phyloP scores from a whole-genome alignment of 1,140 invertebrate genomes.

The Ceratina japonica region DNA sequence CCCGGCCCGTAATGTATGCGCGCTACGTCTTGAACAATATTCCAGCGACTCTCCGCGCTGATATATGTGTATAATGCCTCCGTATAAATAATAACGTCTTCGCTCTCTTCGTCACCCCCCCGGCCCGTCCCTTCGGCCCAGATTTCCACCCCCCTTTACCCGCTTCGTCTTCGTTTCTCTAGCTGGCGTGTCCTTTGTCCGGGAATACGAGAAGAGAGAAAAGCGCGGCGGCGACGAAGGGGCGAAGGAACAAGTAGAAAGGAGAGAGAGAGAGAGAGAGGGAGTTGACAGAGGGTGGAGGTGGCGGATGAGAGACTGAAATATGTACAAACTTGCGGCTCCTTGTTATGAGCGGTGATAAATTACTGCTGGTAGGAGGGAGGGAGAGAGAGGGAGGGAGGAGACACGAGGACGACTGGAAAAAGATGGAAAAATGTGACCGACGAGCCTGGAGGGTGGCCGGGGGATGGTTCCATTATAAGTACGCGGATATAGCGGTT shows the following conservation, averaged over 20 bases:
- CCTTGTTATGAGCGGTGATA: slow-evolving; percentile 74
- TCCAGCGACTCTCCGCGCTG: slow-evolving; percentile 68
- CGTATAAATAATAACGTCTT: slow-evolving; percentile 72
- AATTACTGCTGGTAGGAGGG: slow-evolving; percentile 62
- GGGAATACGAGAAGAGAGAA: slow-evolving; percentile 31
- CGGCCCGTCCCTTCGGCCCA: slow-evolving; percentile 20
- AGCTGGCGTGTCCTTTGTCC: neutral
- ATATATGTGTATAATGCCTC: slow-evolving; percentile 69
- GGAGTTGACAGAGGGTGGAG: slow-evolving; percentile 35
- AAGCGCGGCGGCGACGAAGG: neutral
- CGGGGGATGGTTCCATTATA: slow-evolving; percentile 65
- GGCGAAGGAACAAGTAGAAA: neutral
- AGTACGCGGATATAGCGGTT: slow-evolving; percentile 63
- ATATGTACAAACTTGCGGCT: slow-evolving; percentile 74
- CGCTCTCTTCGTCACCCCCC: slow-evolving; percentile 40
- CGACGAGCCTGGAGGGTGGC: neutral
- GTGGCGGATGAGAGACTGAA: slow-evolving; percentile 61
- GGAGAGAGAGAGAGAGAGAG: slow-evolving; percentile 27
- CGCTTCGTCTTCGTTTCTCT: slow-evolving; percentile 22
- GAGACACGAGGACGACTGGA: neutral
- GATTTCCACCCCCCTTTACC: slow-evolving; percentile 19
- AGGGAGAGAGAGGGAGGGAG: neutral
- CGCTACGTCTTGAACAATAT: slow-evolving; percentile 75
- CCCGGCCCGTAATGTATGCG: slow-evolving; percentile 71
- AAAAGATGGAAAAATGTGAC: slow-evolving; percentile 39